Evolutionary conservation across 2,888 invertebrate genomes (phyloP), one percentile per base, ranked within the genome.

Genomic region (Heliconius cydno): DNA sequence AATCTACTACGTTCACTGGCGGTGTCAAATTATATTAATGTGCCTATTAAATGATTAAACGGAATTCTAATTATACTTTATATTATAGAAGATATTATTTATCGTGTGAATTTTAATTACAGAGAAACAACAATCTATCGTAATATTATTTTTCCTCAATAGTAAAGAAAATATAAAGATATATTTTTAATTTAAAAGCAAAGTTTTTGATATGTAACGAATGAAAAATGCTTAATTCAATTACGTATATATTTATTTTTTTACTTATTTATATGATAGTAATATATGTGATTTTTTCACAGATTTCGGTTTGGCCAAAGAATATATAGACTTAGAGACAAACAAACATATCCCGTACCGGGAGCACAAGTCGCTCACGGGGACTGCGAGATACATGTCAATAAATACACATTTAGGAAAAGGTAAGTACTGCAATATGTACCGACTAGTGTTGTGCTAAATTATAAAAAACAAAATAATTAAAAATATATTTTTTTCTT

Each of bases 241-340:
- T 52, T 52, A 52, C 19, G 15, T 52, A 52, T 52, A 19, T 52
- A 13, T 25, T 13, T 28, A 28, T 13, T 28, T 65, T 28, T 3
- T 28, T 28, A 15, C 13, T 9, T 60, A 25, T 28, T 9, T 60
- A 25, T n/a, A 63, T 12, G 34, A 34, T 34, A 34, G 34, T 34
- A 34, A 63, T 65, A 6, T 65, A 30, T 68, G 12, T 41, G 7
- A 3, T 79, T 78, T 85, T 87, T 85, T 96, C 93, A 83, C 95
- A 97, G 99, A 99, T 97, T 99, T 99, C 96, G 99, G 99, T 95
- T 97, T 99, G 96, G 99, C 99, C 95, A 99, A 99, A 97, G 99
- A 99, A 97, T 99, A 99, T 96, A 99, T 99, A 96, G 99, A 99
- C 96, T 98, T 99, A 96, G 99, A 99, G 97, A 98, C 98, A 95